phyloP scores from a whole-genome alignment of 1,140 invertebrate genomes.

The Ceratosolen solmsi region DNA sequence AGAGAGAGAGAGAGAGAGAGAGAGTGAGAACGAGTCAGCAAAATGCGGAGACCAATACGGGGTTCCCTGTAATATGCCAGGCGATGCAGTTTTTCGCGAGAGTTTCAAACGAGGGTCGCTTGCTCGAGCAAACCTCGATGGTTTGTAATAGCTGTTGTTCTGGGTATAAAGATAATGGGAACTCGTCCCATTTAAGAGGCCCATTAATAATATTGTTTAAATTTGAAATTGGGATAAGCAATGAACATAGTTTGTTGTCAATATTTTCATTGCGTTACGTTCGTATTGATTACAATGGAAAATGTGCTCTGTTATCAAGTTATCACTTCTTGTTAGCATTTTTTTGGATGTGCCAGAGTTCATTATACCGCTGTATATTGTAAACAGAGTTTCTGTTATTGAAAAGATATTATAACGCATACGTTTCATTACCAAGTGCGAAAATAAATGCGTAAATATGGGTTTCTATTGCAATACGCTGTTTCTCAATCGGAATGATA shows the following conservation, averaged over 20 bases:
- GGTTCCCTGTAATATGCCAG: conserved; percentile 38
- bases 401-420: background rate
- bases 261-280: background rate
- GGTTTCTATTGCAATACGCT: background rate
- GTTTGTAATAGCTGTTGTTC: conserved; percentile 34
- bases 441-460: background rate
- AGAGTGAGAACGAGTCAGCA: conserved; percentile 47
- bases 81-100: conserved; percentile 44
- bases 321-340: background rate
- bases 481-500: no score
- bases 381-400: conserved; percentile 3
- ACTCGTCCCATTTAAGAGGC: conserved; percentile 3
- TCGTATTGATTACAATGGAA: background rate
- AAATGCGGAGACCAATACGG: conserved; percentile 25
- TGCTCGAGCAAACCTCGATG: conserved; percentile 2
- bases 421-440: background rate
- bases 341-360: background rate
- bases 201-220: conserved; percentile 2
- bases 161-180: conserved; percentile 37
- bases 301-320: background rate
- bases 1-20: conserved; percentile 22
- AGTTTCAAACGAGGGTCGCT: background rate
- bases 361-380: background rate
- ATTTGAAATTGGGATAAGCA: background rate
- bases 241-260: background rate